Evolutionary conservation across 2,888 invertebrate genomes (phyloP).

Genomic region (Trissolcus japonicus): DNA sequence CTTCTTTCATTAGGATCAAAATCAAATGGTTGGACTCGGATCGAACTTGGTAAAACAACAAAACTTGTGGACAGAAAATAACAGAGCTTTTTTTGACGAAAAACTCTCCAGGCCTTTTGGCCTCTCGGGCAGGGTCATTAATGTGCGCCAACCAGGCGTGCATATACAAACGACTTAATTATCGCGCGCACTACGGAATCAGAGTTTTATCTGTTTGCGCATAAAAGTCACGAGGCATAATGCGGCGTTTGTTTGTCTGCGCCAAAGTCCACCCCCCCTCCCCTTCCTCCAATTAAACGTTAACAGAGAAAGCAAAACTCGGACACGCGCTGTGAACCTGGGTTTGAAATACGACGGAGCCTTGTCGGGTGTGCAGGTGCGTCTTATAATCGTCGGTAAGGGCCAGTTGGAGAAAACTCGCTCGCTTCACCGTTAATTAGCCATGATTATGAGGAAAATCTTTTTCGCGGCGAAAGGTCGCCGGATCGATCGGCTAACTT

Average conservation of each 20-base stretch:
- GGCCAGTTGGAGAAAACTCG: background rate
- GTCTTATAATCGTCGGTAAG: background rate
- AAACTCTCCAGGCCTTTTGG: background rate
- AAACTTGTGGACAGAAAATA: slow-evolving; percentile 2
- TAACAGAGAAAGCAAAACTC: background rate
- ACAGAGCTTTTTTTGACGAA: slow-evolving; percentile 8
- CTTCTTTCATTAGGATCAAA: slow-evolving; percentile 14
- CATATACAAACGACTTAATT: slow-evolving; percentile 18
- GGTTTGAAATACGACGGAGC: background rate
- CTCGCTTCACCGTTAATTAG: slow-evolving; percentile 66
- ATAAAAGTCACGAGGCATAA: slow-evolving; percentile 11
- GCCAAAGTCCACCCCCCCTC: background rate
- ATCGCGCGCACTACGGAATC: slow-evolving; percentile 9
- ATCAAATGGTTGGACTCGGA: slow-evolving; percentile 11
- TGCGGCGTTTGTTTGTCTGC: background rate
- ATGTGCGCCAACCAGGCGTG: background rate
- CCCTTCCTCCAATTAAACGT: slow-evolving; percentile 1
- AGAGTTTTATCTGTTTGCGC: slow-evolving; percentile 8
- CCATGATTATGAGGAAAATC: slow-evolving; percentile 65
- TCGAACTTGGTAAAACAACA: background rate
- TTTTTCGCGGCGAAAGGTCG: slow-evolving; percentile 15
- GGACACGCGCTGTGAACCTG: background rate
- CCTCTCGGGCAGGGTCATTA: slow-evolving; percentile 5
- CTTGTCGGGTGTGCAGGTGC: background rate
- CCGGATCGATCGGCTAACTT: slow-evolving; percentile 61